Conservation (phyloP, 2,888 invertebrate species). For the Drosophila dives region DNA sequence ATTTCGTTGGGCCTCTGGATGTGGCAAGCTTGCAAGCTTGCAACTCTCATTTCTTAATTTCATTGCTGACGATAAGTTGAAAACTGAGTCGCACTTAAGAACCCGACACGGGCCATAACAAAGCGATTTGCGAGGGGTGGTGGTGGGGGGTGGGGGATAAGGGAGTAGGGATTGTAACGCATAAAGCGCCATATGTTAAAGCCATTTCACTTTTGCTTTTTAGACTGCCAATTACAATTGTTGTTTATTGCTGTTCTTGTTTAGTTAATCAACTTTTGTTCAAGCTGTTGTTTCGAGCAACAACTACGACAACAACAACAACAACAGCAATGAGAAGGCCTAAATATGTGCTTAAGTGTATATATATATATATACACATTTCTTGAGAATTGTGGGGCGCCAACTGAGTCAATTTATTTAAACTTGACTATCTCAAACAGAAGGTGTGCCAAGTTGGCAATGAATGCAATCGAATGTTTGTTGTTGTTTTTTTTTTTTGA, state of each 20-base stretch:
- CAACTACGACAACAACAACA: background rate
- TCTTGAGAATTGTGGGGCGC: background rate
- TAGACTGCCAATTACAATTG: background rate
- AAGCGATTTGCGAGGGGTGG: background rate
- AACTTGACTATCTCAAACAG: background rate
- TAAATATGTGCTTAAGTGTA: background rate
- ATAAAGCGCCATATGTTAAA: background rate
- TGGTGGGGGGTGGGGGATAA: background rate
- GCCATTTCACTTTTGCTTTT: background rate
- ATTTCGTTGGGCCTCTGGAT: constrained; percentile 21
- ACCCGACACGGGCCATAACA: background rate
- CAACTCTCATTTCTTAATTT: constrained; percentile 25
- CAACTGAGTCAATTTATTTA: background rate
- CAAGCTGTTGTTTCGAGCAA: background rate
- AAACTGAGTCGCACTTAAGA: constrained; percentile 31
- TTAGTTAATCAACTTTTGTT: background rate
- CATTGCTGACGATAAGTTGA: constrained; percentile 43
- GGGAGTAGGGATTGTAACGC: background rate
- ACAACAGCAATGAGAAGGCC: background rate
- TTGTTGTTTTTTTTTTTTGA: no score
- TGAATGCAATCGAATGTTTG: background rate
- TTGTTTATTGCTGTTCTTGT: background rate
- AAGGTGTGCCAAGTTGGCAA: background rate
- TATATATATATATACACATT: background rate
- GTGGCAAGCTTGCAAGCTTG: constrained; percentile 9